These are phyloP conservation scores for Axea sp. DNA, from an alignment of 2,888 invertebrate species.

Conservation along the genomic window DNA sequence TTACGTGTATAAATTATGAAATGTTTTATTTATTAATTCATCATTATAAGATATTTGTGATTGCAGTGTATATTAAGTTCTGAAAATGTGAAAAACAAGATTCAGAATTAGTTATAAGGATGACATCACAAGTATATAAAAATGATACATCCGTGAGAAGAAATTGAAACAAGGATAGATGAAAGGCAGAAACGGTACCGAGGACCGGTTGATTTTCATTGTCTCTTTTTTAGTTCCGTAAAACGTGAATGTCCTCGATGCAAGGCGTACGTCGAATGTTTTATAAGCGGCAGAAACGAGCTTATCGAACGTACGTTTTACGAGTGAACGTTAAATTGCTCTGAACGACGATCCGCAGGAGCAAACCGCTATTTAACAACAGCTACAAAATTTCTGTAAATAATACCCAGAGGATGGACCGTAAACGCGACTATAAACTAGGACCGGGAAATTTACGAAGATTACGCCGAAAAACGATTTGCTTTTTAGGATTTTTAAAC, in stretches of 20 bases:
- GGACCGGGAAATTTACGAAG: constrained; percentile 20
- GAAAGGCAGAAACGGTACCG: constrained; percentile 52
- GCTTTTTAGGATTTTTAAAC: constrained; percentile 21
- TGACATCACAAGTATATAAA: constrained; percentile 38
- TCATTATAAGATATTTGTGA: too few species aligned
- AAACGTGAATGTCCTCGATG: constrained; percentile 52
- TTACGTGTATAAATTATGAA: too few species aligned
- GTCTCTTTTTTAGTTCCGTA: constrained; percentile 47
- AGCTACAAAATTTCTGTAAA: constrained; percentile 32
- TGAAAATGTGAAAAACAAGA: constrained; percentile 1
- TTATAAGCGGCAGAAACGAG: constrained; percentile 44
- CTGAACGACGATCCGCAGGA: constrained; percentile 26
- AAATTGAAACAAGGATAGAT: constrained; percentile 39
- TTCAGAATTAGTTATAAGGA: constrained; percentile 31
- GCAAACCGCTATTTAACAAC: constrained; percentile 39
- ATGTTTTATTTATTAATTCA: too few species aligned
- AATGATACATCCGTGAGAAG: constrained; percentile 49
- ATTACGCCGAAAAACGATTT: constrained; percentile 27
- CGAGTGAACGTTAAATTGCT: constrained; percentile 57
- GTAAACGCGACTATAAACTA: constrained; percentile 23
- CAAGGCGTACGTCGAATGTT: constrained; percentile 47
- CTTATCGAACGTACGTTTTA: constrained; percentile 58
- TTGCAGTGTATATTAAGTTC: too few species aligned
- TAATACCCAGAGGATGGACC: constrained; percentile 22
- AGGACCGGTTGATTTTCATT: constrained; percentile 59